Conservation (phyloP, 2,888 invertebrate species). For the Yponomeuta evonymella region DNA sequence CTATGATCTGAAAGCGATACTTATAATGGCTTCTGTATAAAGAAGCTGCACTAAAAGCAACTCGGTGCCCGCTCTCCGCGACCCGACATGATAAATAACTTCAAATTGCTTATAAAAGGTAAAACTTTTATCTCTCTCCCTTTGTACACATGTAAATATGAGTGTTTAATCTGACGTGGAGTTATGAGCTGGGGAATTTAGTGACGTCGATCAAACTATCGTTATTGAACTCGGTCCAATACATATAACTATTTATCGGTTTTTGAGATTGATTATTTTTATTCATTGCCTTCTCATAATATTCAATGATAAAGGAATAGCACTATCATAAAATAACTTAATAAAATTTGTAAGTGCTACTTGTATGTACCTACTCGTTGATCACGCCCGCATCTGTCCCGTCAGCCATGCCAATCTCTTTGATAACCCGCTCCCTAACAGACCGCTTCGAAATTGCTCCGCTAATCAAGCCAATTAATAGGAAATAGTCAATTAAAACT, state of each 20-base stretch:
- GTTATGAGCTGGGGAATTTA: constrained; percentile 33
- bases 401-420: constrained; percentile 7
- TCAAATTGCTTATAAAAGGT: constrained; percentile 71
- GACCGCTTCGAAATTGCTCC: constrained; percentile 2
- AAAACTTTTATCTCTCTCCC: constrained; percentile 58
- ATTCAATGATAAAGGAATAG: background rate
- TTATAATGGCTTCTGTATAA: constrained; percentile 75
- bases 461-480: constrained; percentile 16
- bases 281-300: background rate
- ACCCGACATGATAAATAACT: constrained; percentile 65
- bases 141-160: constrained; percentile 68
- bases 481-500: constrained; percentile 15
- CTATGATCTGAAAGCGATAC: constrained; percentile 76
- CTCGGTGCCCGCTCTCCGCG: constrained; percentile 36
- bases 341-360: background rate
- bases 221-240: constrained; percentile 22
- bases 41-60: constrained; percentile 63
- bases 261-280: background rate
- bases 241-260: background rate
- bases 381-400: constrained; percentile 1
- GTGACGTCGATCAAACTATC: constrained; percentile 30
- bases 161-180: constrained; percentile 55
- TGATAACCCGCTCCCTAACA: constrained; percentile 10
- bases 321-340: background rate
- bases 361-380: background rate